phyloP scores from a whole-genome alignment of 1,140 invertebrate species.

The Dolichoris vasculosae region DNA sequence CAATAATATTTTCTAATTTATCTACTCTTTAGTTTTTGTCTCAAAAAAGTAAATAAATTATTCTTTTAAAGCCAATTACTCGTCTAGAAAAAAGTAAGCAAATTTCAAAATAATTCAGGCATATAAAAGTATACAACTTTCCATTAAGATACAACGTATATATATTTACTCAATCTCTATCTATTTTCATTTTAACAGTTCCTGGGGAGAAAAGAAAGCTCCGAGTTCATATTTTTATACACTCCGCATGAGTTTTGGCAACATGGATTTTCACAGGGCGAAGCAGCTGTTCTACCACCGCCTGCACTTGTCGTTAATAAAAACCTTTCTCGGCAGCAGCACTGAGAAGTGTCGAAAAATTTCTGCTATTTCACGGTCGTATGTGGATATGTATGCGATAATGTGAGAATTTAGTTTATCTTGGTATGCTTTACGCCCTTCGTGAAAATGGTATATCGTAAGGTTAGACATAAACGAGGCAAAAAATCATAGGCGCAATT shows the following conservation, averaged over 20 bases:
- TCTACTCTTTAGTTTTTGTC: no score
- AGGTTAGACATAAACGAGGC: background rate
- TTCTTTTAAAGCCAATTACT: no score
- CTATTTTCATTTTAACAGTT: constrained; percentile 4
- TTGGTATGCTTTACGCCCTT: background rate
- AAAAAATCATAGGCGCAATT: background rate
- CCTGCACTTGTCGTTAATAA: background rate
- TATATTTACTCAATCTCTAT: background rate
- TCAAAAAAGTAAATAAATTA: no score
- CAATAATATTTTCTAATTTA: no score
- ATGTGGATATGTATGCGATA: background rate
- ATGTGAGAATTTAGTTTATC: background rate
- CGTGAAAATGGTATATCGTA: background rate
- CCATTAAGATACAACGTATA: background rate
- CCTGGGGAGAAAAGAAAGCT: background rate
- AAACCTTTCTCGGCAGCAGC: background rate
- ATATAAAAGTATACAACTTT: background rate
- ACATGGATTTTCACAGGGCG: background rate
- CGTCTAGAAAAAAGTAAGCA: no score
- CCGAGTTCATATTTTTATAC: background rate
- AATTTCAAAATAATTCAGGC: background rate
- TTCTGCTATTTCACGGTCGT: background rate
- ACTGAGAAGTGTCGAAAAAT: background rate
- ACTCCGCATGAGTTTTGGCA: background rate
- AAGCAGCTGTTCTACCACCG: background rate